Conservation (phyloP, 2,797 vertebrate species). For the Ispidina picta region DNA sequence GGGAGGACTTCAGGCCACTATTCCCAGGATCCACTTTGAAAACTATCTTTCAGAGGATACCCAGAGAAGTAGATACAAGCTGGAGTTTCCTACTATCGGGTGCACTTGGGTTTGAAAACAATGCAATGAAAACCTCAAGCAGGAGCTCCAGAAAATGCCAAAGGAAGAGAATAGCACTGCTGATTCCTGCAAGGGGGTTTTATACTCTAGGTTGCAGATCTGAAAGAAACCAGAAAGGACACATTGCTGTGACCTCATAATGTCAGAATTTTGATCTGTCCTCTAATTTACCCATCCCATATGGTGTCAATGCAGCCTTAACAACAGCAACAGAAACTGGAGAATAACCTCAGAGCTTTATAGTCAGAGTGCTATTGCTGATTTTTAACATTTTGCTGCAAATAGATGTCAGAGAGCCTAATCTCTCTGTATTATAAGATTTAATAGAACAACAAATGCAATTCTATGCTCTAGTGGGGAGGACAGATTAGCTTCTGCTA, state of each 20-base stretch:
- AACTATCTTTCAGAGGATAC: neutral
- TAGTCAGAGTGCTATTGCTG: neutral
- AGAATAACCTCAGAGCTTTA: neutral
- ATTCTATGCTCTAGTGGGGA: rapidly evolving
- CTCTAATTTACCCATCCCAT: neutral
- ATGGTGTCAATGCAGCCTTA: neutral
- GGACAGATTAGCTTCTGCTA: neutral
- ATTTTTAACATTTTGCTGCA: neutral
- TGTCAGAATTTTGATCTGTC: neutral
- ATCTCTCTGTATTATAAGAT: neutral
- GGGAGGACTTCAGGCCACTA: neutral
- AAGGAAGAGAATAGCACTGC: neutral
- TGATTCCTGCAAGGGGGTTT: neutral
- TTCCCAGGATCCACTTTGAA: neutral
- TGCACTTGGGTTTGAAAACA: neutral
- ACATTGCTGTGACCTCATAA: neutral
- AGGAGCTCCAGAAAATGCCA: neutral
- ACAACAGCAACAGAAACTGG: neutral
- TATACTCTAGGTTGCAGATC: neutral
- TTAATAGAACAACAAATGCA: neutral
- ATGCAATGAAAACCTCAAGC: neutral
- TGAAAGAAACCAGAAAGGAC: neutral
- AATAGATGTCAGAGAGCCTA: neutral
- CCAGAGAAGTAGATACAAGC: neutral
- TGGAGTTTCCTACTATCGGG: neutral